Evolutionary conservation across 1,140 invertebrate species (phyloP), one percentile per base, ranked within the genome.

Genomic region (Acromyrmex charruanus): DNA sequence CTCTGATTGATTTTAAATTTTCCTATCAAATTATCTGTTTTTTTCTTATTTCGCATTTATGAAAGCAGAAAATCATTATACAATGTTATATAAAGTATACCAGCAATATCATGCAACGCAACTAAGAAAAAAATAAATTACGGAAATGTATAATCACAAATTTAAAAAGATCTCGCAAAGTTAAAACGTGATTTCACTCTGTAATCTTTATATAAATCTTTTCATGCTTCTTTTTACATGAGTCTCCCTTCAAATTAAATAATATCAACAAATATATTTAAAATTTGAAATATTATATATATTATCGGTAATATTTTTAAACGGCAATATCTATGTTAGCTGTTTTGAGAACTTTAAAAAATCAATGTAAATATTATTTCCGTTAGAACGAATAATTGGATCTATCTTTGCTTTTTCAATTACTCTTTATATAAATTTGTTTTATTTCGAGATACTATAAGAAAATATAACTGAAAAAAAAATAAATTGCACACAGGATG

Each of bases 401-500:
- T 58, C 5, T 31, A 35, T 1, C 0, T 31, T 12, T 21, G 21
- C 16, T 21, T 61, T 39, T 39, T 39, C 5, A 58, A 16, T 35
- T 25, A n/a, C 16, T 25, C 7, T 25, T 77, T 59, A n/a, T n/a
- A 35, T 66, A 51, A n/a, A 49, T 35, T 75, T 49, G 14, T 68
- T 25, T 51, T 9, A 35, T 58, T 69, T 31, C 12, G 3, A 55
- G 12, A 31, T 58, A 6, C 1, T 21, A 21, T 82, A 58, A 55
- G 9, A 65, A 69, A 35, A 18, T 51, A 18, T 44, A 55, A n/a
- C 5, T 18, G 44, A 9, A 49, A 55, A 61, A 61, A 31, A 21
- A 28, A 44, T 6, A 4, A 18, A 77, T 58, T 18, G 21, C 14
- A 58, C 2, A 14, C 66, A 88, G 84, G 81, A 98, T 98, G 97